These are phyloP conservation scores for Pteromalus puparum DNA, from an alignment of 1,140 invertebrate genomes.

Conservation along the genomic window DNA sequence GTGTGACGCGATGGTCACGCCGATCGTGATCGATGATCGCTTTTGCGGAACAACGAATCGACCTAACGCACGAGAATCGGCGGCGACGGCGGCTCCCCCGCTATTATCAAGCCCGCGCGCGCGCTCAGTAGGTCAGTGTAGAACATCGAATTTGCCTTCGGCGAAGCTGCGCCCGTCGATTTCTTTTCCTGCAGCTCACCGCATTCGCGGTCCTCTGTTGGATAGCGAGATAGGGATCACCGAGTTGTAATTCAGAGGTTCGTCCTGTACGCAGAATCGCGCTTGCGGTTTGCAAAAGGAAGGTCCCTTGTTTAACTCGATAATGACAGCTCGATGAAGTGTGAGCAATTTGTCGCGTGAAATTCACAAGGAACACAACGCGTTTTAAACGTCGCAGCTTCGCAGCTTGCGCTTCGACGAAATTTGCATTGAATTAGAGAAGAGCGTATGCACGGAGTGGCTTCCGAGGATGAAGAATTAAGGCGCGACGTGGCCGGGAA, in stretches of 20 bases:
- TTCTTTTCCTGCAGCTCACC: background rate
- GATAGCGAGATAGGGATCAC: too few relatives aligned
- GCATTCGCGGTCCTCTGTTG: too few relatives aligned
- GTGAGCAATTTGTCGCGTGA: background rate
- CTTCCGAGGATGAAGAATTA: background rate
- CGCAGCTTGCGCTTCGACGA: slow-evolving; percentile 19
- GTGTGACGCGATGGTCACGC: slow-evolving; percentile 1
- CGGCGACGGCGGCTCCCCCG: background rate
- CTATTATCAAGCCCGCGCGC: background rate
- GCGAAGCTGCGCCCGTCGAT: background rate
- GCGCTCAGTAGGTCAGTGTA: background rate
- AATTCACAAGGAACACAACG: background rate
- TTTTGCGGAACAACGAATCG: slow-evolving; percentile 18
- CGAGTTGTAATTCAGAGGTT: too few relatives aligned
- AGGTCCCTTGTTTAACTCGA: background rate
- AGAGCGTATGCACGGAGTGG: background rate
- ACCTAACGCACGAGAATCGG: background rate
- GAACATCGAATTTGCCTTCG: background rate
- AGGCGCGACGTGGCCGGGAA: too few relatives aligned
- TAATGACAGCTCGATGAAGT: background rate
- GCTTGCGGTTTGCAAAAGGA: background rate
- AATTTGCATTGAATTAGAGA: slow-evolving; percentile 50
- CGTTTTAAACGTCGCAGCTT: too few relatives aligned
- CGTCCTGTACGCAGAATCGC: too few relatives aligned
- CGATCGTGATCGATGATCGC: slow-evolving; percentile 27